phyloP scores from a whole-genome alignment of 2,113 vertebrate species.

The Pedionomus torquatus region DNA sequence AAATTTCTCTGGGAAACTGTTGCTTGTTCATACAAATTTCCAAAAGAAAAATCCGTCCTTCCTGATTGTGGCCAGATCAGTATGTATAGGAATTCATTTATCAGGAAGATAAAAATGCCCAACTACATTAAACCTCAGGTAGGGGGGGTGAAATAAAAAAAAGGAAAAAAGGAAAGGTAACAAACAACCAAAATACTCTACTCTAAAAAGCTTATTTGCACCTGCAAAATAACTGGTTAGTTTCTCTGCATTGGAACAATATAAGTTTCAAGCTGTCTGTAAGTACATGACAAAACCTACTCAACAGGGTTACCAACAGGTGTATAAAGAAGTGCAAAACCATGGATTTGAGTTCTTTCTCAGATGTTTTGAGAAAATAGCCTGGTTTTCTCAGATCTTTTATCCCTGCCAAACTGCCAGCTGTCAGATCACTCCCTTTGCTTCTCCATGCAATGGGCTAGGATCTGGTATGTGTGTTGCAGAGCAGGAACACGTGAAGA shows the following conservation, averaged over 20 bases:
- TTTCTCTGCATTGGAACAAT: neutral
- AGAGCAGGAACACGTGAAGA: neutral
- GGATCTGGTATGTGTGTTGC: neutral
- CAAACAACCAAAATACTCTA: neutral
- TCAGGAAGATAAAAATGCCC: neutral
- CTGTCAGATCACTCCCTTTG: neutral
- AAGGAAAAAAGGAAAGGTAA: no score
- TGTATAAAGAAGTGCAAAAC: neutral
- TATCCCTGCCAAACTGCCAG: neutral
- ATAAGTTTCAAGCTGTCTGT: neutral
- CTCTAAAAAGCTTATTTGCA: neutral
- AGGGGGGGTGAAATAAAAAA: no score
- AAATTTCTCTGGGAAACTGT: neutral
- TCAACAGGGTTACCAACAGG: neutral
- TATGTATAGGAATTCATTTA: neutral
- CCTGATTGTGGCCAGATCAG: neutral
- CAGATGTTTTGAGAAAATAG: neutral
- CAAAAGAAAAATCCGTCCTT: neutral
- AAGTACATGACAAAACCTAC: neutral
- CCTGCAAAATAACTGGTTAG: neutral
- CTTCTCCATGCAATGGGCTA: neutral
- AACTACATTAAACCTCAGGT: neutral
- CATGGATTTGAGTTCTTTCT: neutral
- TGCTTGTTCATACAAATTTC: neutral
- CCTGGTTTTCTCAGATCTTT: neutral